Percentiles rank a stretch among this genome's conserved stretches.
Conservation (phyloP, 2,888 invertebrate species). For the Caenorhabditis sp. region DNA sequence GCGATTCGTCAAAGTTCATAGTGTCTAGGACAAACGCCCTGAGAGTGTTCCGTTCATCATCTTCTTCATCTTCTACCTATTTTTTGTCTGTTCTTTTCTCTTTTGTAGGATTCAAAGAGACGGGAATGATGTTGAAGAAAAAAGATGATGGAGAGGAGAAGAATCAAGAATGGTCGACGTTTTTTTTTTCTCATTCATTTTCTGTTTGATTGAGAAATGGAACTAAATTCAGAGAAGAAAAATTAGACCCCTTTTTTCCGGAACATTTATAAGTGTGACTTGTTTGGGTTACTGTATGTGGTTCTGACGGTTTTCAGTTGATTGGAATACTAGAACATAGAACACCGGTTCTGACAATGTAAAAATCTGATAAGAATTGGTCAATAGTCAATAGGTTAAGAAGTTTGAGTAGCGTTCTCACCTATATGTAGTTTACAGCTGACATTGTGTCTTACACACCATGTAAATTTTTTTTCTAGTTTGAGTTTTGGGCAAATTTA, state of each 20-base stretch:
- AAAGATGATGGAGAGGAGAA: conserved; percentile 5
- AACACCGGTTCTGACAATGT: too few species aligned
- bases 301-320: too few species aligned
- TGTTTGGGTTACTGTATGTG: too few species aligned
- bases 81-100: conserved; percentile 9
- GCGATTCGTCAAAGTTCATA: conserved; percentile 16
- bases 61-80: not conserved
- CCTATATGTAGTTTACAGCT: too few species aligned
- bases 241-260: not conserved
- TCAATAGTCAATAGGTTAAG: too few species aligned
- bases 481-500: too few species aligned
- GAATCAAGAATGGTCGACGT: not conserved
- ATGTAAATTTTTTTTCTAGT: too few species aligned
- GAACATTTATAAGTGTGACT: not conserved
- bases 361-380: too few species aligned
- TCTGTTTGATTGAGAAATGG: conserved; percentile 13
- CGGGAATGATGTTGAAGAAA: conserved; percentile 2
- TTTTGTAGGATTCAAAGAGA: not conserved
- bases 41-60: conserved; percentile 8
- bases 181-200: conserved; percentile 15
- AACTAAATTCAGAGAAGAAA: too few species aligned
- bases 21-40: conserved; percentile 24
- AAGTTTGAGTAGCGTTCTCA: too few species aligned
- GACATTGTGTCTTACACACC: too few species aligned
- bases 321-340: too few species aligned